A percentile compares a stretch with the other conserved stretches of the same genome.
These are phyloP conservation scores for Neuroterus valhalla DNA, from an alignment of 1,140 invertebrate genomes.

Conservation along the genomic window DNA sequence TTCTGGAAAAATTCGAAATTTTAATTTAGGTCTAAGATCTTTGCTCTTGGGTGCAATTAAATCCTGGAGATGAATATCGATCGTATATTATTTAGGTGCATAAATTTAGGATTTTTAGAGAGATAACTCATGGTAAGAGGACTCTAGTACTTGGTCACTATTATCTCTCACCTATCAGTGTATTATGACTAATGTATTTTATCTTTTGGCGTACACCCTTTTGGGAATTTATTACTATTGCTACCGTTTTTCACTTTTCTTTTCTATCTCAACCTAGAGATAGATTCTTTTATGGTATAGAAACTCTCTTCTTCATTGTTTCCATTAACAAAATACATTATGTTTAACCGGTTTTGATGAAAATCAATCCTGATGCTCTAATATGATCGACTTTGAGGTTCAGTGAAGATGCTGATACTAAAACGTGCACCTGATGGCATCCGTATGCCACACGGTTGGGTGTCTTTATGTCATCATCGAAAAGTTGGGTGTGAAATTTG, in stretches of 20 bases:
- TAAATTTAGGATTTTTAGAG: no score
- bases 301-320: no score
- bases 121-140: no score
- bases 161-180: neutral
- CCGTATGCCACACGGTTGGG: neutral
- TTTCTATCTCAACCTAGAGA: no score
- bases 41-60: no score
- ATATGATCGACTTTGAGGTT: neutral
- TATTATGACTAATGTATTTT: neutral
- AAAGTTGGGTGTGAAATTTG: slow-evolving; percentile 20
- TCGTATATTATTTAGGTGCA: no score
- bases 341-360: no score
- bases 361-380: neutral
- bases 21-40: no score
- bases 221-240: neutral
- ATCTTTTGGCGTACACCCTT: neutral
- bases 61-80: no score
- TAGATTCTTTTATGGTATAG: no score
- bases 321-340: no score
- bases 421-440: neutral
- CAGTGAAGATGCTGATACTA: neutral
- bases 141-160: neutral
- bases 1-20: no score
- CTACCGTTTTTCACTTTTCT: neutral
- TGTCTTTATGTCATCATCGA: slow-evolving; percentile 2